Conservation (phyloP, 2,113 vertebrate genomes). For the Eurystomus gularis region DNA sequence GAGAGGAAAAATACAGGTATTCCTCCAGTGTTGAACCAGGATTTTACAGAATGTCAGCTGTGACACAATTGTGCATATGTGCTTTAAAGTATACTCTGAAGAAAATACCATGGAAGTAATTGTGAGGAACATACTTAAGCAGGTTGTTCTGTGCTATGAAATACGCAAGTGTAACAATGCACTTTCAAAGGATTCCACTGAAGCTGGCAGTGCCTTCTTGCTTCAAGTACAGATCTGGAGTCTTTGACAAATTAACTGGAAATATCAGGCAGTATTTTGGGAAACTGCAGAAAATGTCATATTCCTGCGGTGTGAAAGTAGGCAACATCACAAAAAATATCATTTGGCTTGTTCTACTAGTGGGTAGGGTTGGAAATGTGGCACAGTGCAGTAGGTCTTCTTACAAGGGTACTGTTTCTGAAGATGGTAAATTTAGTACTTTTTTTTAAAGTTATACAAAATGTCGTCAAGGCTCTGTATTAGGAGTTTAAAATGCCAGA, state of each 20-base stretch:
- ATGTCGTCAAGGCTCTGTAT: not conserved
- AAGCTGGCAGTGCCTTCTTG: not conserved
- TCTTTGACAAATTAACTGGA: not conserved
- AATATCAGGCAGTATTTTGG: not conserved
- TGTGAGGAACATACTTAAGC: not conserved
- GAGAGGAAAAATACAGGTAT: not conserved
- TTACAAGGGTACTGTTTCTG: not conserved
- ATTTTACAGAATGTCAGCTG: not conserved
- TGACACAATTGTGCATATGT: not conserved
- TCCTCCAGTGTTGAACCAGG: not conserved
- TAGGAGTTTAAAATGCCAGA: conserved; percentile 68
- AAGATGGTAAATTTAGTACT: not conserved
- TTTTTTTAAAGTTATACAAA: not conserved
- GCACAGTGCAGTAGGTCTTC: not conserved
- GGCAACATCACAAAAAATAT: not conserved
- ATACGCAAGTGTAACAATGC: not conserved
- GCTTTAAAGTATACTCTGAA: not conserved
- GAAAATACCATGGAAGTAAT: not conserved
- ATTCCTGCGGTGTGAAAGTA: not conserved
- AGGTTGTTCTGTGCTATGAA: not conserved
- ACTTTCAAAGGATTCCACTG: not conserved
- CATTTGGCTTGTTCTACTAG: not conserved
- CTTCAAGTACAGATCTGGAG: not conserved
- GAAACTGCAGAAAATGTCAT: not conserved
- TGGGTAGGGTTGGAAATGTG: not conserved